phyloP scores from a whole-genome alignment of 2,113 vertebrate species.

The Campylomormyrus numenius region DNA sequence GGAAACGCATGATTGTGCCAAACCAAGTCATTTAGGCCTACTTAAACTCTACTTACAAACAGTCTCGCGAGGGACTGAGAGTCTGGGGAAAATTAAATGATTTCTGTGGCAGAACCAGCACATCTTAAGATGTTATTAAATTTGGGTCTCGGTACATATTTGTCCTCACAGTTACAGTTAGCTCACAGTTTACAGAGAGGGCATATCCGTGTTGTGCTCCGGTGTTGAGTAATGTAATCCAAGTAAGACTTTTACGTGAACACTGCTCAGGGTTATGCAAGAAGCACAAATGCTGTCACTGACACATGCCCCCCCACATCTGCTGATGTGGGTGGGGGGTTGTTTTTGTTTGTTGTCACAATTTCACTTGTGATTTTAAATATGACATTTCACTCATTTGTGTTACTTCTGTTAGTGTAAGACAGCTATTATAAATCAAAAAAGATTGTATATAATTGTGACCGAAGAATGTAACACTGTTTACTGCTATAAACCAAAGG shows the following conservation, averaged over 20 bases:
- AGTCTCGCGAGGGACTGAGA: neutral
- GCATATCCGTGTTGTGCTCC: neutral
- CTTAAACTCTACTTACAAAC: neutral
- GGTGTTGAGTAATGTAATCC: neutral
- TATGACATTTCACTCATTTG: conserved; percentile 29
- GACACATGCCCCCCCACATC: conserved; percentile 3
- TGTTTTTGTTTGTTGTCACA: conserved; percentile 32
- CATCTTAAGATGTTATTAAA: neutral
- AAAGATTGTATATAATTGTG: conserved; percentile 45
- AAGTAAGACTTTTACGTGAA: conserved; percentile 9
- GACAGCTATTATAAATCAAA: conserved; percentile 33
- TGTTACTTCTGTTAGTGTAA: conserved; percentile 33
- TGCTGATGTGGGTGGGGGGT: neutral
- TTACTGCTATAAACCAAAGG: conserved; percentile 45
- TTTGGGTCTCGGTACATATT: neutral
- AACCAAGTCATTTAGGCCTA: neutral
- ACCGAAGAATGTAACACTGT: conserved; percentile 54
- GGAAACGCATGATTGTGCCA: neutral
- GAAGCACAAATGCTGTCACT: conserved; percentile 27
- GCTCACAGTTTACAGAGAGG: neutral
- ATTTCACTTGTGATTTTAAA: conserved; percentile 21
- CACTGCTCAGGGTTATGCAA: conserved; percentile 46
- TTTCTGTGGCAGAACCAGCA: neutral
- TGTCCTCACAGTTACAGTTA: neutral
- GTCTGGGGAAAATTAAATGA: neutral